Percentiles rank a stretch among this genome's conserved stretches.
Conservation (phyloP, 2,797 vertebrate genomes). For the Aselliscus stoliczkanus region DNA sequence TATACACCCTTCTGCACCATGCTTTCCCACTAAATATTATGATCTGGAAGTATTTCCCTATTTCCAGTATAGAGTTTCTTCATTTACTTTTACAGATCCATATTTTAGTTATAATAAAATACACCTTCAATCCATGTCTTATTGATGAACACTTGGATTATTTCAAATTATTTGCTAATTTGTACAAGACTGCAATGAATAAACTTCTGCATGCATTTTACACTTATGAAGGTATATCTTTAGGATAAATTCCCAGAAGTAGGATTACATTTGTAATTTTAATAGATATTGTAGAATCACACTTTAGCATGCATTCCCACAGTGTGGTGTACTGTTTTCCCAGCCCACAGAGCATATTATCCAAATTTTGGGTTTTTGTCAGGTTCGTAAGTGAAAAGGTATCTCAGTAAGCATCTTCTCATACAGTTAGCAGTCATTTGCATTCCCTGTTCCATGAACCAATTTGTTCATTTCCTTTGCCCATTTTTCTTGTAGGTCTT, state of each 20-base stretch:
- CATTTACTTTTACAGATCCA: background rate
- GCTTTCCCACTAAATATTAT: background rate
- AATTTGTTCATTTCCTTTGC: background rate
- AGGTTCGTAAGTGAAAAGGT: background rate
- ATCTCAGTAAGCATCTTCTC: background rate
- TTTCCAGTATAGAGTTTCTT: background rate
- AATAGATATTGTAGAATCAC: too few relatives aligned
- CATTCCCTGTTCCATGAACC: background rate
- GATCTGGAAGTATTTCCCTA: background rate
- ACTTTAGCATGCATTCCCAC: too few relatives aligned
- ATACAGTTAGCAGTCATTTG: too few relatives aligned
- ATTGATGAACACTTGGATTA: too few relatives aligned
- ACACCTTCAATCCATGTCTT: background rate
- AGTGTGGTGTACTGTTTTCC: background rate
- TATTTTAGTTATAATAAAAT: background rate
- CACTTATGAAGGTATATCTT: rapidly evolving
- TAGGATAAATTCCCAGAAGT: background rate
- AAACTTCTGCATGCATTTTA: background rate
- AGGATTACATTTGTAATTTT: background rate
- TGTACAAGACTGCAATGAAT: rapidly evolving
- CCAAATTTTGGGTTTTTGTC: background rate
- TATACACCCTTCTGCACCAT: background rate
- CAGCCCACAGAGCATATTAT: background rate
- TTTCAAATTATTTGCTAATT: background rate
- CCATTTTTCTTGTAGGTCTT: background rate